Percentiles rank a stretch among this genome's conserved stretches.
These are phyloP conservation scores for Melanotaenia maccullochi DNA, from an alignment of 2,797 vertebrate species.

Conservation along the genomic window DNA sequence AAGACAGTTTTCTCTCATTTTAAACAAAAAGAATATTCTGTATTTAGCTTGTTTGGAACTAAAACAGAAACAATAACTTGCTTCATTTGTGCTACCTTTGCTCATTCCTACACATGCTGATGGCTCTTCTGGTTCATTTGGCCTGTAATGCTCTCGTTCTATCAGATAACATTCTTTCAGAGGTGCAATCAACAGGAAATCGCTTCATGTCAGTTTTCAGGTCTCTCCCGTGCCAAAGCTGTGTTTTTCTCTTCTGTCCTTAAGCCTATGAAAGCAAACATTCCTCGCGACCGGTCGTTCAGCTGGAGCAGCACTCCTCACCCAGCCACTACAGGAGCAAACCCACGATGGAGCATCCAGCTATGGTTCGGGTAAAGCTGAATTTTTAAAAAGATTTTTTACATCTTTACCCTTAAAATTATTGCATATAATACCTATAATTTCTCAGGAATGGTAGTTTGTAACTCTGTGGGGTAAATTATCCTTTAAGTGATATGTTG, in stretches of 20 bases:
- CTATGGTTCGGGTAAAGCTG: constrained; percentile 82
- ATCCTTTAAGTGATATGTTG: too few relatives aligned
- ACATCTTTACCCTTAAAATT: too few relatives aligned
- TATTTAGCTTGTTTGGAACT: neutral
- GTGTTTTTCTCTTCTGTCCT: constrained; percentile 15
- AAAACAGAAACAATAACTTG: neutral
- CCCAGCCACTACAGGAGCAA: constrained; percentile 84
- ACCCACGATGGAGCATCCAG: constrained; percentile 74
- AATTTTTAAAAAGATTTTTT: too few relatives aligned
- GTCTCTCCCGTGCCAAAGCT: constrained; percentile 5
- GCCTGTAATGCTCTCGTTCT: constrained; percentile 15
- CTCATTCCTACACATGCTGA: neutral
- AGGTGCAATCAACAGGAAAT: constrained; percentile 17
- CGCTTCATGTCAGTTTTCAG: constrained; percentile 20
- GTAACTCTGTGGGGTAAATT: too few relatives aligned
- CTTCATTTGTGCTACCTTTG: constrained; percentile 16
- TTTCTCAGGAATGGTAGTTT: too few relatives aligned
- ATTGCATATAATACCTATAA: too few relatives aligned
- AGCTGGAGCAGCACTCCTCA: constrained; percentile 81
- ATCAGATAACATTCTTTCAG: constrained; percentile 24
- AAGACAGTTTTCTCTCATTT: constrained; percentile 37
- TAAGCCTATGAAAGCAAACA: constrained; percentile 71
- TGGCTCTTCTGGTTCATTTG: constrained; percentile 3
- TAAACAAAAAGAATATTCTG: neutral
- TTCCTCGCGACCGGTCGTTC: constrained; percentile 63